Evolutionary conservation across 1,140 invertebrate species (phyloP), one percentile per base, ranked within the genome.

Genomic region (Monochamus saltuarius): DNA sequence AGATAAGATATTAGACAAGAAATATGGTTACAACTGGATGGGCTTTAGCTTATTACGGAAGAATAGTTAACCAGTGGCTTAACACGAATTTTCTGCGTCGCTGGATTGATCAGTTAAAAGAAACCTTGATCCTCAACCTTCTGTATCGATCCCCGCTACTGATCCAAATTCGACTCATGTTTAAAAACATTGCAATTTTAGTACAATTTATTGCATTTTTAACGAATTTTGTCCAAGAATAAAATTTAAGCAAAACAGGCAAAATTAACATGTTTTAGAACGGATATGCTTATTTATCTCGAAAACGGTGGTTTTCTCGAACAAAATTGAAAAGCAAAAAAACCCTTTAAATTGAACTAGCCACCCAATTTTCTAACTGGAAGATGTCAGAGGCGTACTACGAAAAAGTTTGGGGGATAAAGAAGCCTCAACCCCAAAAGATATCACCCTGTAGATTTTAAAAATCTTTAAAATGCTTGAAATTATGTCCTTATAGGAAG

Each of bases 321-420:
- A 29, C 22, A 42, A 42, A 42, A 42, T 42, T 42, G 40, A 42
- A 42, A 60, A 38, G 37, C 10, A n/a, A 56, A 50, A 56, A 11
- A 56, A 47, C 36, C 46, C 13, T 49, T 9, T 49, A 49, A 49
- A 49, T 49, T 49, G 46, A 29, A 49, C 22, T 16, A 17, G 22
- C 17, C 14, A 6, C 46, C 16, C 40, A 42, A 42, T 49, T 49
- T 49, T 2, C n/a, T 49, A 49, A 29, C 14, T 19, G 46, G 22
- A 49, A 49, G 14, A 49, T 49, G 22, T 29, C 22, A 29, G 22
- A 29, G 46, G 14, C 46, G n/a, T 49, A 49, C 22, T 49, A 49
- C n/a, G 46, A 49, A 49, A 49, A 49, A 17, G 22, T 29, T 49
- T 49, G 46, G 46, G 46, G 14, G 14, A 49, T 49, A 49, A 49